Evolutionary conservation across 2,113 vertebrate species (phyloP).

Genomic region (Carassius carassius): DNA sequence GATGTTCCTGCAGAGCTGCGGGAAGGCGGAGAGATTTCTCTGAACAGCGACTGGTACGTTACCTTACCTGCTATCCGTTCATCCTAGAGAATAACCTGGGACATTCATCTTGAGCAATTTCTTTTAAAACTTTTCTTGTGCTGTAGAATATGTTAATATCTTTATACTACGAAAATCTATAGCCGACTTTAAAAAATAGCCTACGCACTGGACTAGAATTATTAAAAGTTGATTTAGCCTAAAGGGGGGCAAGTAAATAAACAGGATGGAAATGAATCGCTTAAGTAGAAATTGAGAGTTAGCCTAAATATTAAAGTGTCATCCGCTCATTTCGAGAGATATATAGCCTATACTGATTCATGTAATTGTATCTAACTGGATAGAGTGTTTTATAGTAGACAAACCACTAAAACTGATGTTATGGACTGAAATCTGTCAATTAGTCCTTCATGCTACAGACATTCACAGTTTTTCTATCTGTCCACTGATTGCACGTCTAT

Average conservation of each 20-base stretch:
- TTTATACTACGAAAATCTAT: background rate
- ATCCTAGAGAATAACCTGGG: background rate
- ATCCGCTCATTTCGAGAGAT: background rate
- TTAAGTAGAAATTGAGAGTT: background rate
- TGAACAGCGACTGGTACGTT: constrained; percentile 46
- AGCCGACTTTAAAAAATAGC: background rate
- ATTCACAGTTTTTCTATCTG: too few species aligned
- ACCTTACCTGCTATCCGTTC: background rate
- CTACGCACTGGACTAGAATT: background rate
- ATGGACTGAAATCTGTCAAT: too few species aligned
- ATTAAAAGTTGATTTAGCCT: background rate
- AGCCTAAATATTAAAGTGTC: background rate
- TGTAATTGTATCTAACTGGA: background rate
- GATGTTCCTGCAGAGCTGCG: constrained; percentile 20
- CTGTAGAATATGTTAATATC: background rate
- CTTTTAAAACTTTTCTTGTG: background rate
- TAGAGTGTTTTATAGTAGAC: background rate
- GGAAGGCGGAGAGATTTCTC: constrained; percentile 63
- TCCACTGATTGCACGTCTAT: too few species aligned
- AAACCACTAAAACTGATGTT: background rate
- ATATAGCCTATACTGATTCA: too few species aligned
- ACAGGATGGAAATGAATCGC: background rate
- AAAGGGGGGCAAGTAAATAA: background rate
- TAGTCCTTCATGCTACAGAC: too few species aligned
- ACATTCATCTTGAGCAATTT: background rate